These are phyloP conservation scores for Corydoras sp. DNA, from an alignment of 2,113 vertebrate species.

Conservation along the genomic window DNA sequence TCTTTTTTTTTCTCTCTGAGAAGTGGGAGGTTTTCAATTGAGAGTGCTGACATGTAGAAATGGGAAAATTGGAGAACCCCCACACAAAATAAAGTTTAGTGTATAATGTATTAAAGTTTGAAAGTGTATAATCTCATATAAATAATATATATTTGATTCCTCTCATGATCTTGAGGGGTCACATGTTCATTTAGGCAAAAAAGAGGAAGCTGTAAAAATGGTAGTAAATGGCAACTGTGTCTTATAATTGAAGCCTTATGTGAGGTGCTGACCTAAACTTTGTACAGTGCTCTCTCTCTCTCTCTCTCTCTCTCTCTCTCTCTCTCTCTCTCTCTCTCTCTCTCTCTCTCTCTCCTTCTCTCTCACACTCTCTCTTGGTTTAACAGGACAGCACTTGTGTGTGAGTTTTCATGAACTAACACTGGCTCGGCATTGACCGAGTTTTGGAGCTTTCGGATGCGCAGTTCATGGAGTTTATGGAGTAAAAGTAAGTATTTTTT, in stretches of 20 bases:
- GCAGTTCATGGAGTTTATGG: constrained; percentile 1
- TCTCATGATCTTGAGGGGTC: background rate
- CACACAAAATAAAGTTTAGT: background rate
- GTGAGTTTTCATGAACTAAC: background rate
- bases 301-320: constrained; percentile 51
- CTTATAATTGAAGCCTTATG: constrained; percentile 92
- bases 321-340: constrained; percentile 17
- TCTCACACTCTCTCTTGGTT: constrained; percentile 15
- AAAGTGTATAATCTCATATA: background rate
- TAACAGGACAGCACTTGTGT: background rate
- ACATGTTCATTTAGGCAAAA: constrained; percentile 57
- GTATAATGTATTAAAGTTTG: too few relatives aligned
- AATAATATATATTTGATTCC: too few relatives aligned
- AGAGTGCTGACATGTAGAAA: too few relatives aligned
- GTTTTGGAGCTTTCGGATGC: background rate
- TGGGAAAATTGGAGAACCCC: too few relatives aligned
- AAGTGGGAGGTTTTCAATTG: too few relatives aligned
- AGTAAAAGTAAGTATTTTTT: constrained; percentile 12
- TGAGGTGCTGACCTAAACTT: constrained; percentile 76
- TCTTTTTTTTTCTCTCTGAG: too few relatives aligned
- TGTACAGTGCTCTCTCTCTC: background rate
- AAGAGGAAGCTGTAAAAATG: constrained; percentile 51
- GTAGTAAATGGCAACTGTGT: constrained; percentile 62
- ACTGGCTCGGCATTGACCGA: too few relatives aligned
- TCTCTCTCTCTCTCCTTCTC: constrained; percentile 60